phyloP scores from a whole-genome alignment of 2,113 vertebrate genomes.

The Sander vitreus region DNA sequence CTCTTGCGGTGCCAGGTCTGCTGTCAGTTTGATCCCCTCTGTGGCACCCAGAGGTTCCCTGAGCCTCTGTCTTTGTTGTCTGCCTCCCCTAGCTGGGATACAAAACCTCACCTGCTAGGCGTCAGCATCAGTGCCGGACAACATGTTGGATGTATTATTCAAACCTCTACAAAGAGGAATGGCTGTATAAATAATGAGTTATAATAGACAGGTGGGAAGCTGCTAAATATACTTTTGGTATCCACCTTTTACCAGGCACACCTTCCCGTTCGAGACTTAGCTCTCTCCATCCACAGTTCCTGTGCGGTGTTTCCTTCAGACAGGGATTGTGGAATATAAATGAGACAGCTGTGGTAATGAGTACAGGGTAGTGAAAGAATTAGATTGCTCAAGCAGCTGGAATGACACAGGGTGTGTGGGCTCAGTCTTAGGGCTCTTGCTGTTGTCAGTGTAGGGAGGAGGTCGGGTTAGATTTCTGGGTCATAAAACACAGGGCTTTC shows the following conservation, averaged over 20 bases:
- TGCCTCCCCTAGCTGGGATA: conserved; percentile 29
- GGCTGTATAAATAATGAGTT: conserved; percentile 1
- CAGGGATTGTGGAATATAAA: not conserved
- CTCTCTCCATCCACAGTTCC: not conserved
- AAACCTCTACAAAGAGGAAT: conserved; percentile 36
- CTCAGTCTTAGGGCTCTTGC: not conserved
- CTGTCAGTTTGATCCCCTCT: conserved; percentile 50
- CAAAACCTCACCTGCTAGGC: conserved; percentile 18
- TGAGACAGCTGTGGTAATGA: not conserved
- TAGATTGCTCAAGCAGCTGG: not conserved
- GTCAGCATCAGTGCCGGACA: conserved; percentile 24
- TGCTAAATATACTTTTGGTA: not conserved
- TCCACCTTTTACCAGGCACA: not conserved
- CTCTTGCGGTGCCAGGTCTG: not conserved
- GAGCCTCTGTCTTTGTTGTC: conserved; percentile 43
- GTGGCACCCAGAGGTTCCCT: conserved; percentile 27
- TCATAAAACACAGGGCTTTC: too few species aligned
- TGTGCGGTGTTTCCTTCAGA: too few species aligned
- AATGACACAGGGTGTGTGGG: not conserved
- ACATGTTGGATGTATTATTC: conserved; percentile 60
- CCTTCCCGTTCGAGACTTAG: not conserved
- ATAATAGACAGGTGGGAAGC: conserved; percentile 1
- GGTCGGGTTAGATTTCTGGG: too few species aligned
- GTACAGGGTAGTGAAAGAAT: not conserved
- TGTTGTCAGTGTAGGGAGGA: too few species aligned